phyloP scores from a whole-genome alignment of 1,140 invertebrate species.

The Hylaeus anthracinus region DNA sequence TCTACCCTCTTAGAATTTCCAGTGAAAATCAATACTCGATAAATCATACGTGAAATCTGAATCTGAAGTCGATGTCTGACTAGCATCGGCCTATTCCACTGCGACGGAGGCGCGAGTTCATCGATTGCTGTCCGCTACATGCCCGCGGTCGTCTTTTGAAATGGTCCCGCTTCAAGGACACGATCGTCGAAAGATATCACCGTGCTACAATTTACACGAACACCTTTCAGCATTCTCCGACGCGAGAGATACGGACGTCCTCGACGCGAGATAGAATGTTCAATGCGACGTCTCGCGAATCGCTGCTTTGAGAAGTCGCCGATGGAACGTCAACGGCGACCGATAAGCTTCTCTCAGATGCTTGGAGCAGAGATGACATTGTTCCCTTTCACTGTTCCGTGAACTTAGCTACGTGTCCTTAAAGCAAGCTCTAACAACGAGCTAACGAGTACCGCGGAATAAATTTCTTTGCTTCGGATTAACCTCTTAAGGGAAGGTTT shows the following conservation, averaged over 20 bases:
- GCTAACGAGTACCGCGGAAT: too few relatives aligned
- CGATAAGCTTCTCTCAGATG: not conserved
- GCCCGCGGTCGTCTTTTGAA: not conserved
- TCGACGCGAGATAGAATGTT: not conserved
- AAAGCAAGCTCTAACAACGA: too few relatives aligned
- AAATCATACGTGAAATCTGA: too few relatives aligned
- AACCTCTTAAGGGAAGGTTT: too few relatives aligned
- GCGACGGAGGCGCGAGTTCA: not conserved
- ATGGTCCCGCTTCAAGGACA: not conserved
- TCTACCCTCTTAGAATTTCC: too few relatives aligned
- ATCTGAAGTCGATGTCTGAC: not conserved
- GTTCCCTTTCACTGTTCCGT: too few relatives aligned
- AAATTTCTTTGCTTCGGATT: too few relatives aligned
- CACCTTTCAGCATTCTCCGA: too few relatives aligned
- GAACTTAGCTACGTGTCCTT: too few relatives aligned
- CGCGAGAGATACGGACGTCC: not conserved
- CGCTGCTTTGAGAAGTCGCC: not conserved
- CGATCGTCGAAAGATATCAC: conserved; percentile 3
- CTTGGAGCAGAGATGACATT: not conserved
- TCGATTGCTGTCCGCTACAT: too few relatives aligned
- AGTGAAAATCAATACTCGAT: too few relatives aligned
- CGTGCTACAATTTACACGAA: not conserved
- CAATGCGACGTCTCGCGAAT: not conserved
- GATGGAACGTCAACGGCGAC: not conserved
- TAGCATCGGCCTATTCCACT: not conserved